Base-by-base conservation (phyloP, 2,113 vertebrate species). In the Sylvia atricapilla region DNA sequence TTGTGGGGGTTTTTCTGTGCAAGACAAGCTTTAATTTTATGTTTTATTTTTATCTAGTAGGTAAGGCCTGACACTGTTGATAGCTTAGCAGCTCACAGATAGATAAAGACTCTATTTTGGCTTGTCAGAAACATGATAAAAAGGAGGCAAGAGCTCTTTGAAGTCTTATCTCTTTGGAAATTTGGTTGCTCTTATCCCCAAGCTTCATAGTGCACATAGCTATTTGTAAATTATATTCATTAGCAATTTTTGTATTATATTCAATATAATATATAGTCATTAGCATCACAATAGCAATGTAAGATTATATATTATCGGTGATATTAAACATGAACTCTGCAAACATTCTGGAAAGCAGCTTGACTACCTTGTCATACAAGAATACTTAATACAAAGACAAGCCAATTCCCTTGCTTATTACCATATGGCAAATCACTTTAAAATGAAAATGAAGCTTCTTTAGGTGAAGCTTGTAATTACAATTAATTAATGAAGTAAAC, bases 1-100 rank as follows among this genome's bases (percentile, higher is more conserved):
- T 15, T 47, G 6, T 13, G 33, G 22, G 5, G 0, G 1, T 64
- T 31, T 52, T 58, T 53, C n/a, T 58, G 8, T 53, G 46, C 6
- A 69, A 62, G 28, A 62, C 28, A 86, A 64, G 0, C 5, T 68
- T 67, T 59, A 50, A 31, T 53, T 53, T 46, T 59, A 14, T 21
- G 15, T 68, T 64, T 77, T 47, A 69, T 69, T 89, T 76, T 80
- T 59, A 47, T 47, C 46, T n/a, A 4, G 5, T 41, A 90, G 9
- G 10, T 60, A 58, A 58, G n/a, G 10, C 30, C 27, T 75, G 60
- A 50, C 33, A 30, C 68, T 72, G 5, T 41, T 56, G 24, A 59
- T 37, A 79, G 25, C 17, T 79, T 60, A 68, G 28, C 31, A 89
- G 46, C 31, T 90, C 31, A 43, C 11, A 74, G n/a, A 49, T 14